A percentile compares a stretch with the other conserved stretches of the same genome.
Conservation (phyloP, 2,888 invertebrate species). For the Crioceris asparagi region DNA sequence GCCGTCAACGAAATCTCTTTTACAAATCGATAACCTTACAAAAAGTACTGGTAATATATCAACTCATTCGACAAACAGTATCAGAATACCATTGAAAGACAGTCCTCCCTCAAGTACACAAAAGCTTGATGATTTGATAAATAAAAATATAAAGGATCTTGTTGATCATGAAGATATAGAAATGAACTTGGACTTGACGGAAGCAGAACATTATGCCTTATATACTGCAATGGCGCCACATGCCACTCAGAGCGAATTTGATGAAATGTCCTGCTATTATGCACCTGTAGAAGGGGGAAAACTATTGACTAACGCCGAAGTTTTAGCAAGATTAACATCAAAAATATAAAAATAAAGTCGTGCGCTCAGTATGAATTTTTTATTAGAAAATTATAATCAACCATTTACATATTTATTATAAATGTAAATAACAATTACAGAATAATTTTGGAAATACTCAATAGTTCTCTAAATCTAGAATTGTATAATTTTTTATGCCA, state of each 20-base stretch:
- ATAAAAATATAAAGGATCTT: constrained; percentile 7
- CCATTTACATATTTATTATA: too few species aligned
- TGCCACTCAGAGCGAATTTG: constrained; percentile 79
- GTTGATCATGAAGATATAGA: constrained; percentile 23
- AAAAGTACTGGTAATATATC: constrained; percentile 37
- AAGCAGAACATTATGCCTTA: constrained; percentile 79
- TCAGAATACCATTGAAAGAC: constrained; percentile 52
- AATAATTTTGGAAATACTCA: too few species aligned
- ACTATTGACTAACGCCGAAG: constrained; percentile 40
- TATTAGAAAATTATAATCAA: too few species aligned
- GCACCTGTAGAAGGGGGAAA: constrained; percentile 72
- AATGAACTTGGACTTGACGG: constrained; percentile 60
- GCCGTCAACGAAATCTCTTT: constrained; percentile 21
- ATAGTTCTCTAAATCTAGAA: too few species aligned
- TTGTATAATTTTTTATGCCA: constrained; percentile 14
- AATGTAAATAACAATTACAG: too few species aligned
- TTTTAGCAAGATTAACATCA: constrained; percentile 22
- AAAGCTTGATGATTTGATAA: constrained; percentile 4
- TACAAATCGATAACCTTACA: constrained; percentile 15
- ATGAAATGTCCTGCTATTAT: constrained; percentile 79
- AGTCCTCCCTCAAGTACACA: constrained; percentile 29
- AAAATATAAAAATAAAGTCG: constrained; percentile 25
- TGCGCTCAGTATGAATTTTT: too few species aligned
- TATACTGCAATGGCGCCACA: constrained; percentile 79
- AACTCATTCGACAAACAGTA: constrained; percentile 34